Evolutionary conservation across 2,797 vertebrate species (phyloP).

Genomic region (Nannoperca australis): DNA sequence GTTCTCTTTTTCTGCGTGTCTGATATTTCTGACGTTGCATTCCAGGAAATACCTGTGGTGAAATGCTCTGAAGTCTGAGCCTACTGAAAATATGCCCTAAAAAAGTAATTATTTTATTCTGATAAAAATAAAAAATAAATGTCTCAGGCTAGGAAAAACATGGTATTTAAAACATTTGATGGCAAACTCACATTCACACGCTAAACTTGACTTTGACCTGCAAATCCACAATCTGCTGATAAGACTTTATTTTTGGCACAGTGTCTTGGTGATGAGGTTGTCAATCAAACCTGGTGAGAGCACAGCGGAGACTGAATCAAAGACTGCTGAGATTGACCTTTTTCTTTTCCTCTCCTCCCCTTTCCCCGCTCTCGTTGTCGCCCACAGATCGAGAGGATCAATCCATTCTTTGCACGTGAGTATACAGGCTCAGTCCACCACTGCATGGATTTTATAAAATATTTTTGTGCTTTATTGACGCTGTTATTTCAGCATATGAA

Average conservation of each 20-base stretch:
- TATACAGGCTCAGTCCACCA: slow-evolving; percentile 53
- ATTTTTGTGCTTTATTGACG: slow-evolving; percentile 1
- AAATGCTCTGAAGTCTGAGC: slow-evolving; percentile 18
- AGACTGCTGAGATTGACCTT: slow-evolving; percentile 36
- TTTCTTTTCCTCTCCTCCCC: background rate
- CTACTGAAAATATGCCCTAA: background rate
- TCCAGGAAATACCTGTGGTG: slow-evolving; percentile 30
- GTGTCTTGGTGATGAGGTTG: slow-evolving; percentile 10
- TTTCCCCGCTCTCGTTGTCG: slow-evolving; percentile 56
- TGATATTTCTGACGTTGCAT: slow-evolving; percentile 9
- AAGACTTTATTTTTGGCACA: background rate
- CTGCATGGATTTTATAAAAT: slow-evolving; percentile 6
- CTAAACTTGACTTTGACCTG: slow-evolving; percentile 32
- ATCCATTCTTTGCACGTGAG: slow-evolving; percentile 99
- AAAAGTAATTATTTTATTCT: slow-evolving; percentile 14
- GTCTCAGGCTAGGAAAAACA: slow-evolving; percentile 4
- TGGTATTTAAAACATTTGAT: slow-evolving; percentile 33
- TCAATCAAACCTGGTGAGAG: slow-evolving; percentile 31
- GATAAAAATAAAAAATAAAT: background rate
- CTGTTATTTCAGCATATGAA: background rate
- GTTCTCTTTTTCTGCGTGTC: slow-evolving; percentile 10
- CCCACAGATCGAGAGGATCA: slow-evolving; percentile 97
- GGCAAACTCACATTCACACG: background rate
- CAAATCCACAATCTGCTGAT: slow-evolving; percentile 29
- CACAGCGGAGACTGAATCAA: slow-evolving; percentile 24